Evolutionary conservation across 1,140 invertebrate species (phyloP).

Genomic region (Paracyclopina nana): DNA sequence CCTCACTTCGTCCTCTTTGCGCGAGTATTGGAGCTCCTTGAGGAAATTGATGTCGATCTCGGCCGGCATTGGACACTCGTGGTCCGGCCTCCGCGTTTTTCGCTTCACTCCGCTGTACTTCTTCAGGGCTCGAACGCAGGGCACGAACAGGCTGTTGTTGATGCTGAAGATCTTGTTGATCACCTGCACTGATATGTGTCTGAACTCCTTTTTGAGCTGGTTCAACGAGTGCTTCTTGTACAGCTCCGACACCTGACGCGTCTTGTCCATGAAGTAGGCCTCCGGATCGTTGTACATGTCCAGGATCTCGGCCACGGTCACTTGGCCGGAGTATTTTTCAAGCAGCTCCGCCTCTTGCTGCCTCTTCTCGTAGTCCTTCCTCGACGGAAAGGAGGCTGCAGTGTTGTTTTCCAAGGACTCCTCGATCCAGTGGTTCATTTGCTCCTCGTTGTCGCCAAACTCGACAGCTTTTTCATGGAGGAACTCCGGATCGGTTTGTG

Average conservation of each 20-base stretch:
- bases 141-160: conserved; percentile 23
- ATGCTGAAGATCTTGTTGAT: conserved; percentile 23
- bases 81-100: conserved; percentile 17
- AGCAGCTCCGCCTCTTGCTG: conserved; percentile 25
- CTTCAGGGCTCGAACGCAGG: conserved; percentile 21
- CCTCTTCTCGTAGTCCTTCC: conserved; percentile 20
- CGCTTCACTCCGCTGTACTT: conserved; percentile 9
- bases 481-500: background rate
- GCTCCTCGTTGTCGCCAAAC: background rate
- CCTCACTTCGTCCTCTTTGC: conserved; percentile 28
- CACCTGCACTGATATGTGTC: conserved; percentile 22
- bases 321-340: conserved; percentile 23
- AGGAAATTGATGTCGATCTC: conserved; percentile 22
- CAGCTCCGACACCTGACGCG: conserved; percentile 23
- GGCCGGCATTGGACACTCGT: conserved; percentile 10
- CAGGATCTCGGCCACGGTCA: conserved; percentile 32
- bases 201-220: conserved; percentile 25
- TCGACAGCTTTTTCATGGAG: conserved; percentile 5
- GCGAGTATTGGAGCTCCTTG: conserved; percentile 31
- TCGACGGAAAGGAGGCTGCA: background rate
- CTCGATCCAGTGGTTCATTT: background rate
- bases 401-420: conserved; percentile 1
- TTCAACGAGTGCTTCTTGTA: conserved; percentile 24
- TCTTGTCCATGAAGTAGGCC: conserved; percentile 28
- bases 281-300: conserved; percentile 34